Evolutionary conservation across 2,113 vertebrate genomes (phyloP).

Genomic region (Psophia crepitans): DNA sequence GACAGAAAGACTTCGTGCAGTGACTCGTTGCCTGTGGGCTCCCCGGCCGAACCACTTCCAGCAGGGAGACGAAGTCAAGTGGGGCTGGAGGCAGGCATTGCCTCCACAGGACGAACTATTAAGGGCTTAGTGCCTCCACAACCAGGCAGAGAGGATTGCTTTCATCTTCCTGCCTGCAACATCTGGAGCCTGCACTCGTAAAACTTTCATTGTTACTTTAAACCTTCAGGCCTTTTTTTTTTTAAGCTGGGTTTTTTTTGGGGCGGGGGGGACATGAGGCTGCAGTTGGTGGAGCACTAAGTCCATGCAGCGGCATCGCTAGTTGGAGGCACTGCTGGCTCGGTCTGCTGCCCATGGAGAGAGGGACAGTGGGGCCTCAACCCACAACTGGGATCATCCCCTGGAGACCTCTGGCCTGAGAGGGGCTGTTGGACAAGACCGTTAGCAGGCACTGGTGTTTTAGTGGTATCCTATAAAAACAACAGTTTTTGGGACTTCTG

Average conservation of each 20-base stretch:
- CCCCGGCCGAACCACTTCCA: neutral
- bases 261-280: neutral
- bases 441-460: neutral
- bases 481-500: neutral
- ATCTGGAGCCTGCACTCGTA: slow-evolving; percentile 42
- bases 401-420: neutral
- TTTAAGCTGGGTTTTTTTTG: neutral
- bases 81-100: neutral
- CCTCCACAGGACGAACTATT: neutral
- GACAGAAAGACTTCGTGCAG: neutral
- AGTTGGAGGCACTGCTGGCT: neutral
- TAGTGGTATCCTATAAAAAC: neutral
- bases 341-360: neutral
- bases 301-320: fast-evolving
- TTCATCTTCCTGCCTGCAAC: slow-evolving; percentile 38
- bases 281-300: neutral
- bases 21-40: neutral
- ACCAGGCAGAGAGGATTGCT: neutral
- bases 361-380: neutral
- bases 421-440: neutral
- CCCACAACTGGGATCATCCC: neutral
- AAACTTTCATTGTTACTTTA: slow-evolving; percentile 13
- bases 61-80: fast-evolving
- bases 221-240: neutral
- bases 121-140: neutral